Conservation (phyloP, 2,888 invertebrate species). For the Acanthopleura granulata region DNA sequence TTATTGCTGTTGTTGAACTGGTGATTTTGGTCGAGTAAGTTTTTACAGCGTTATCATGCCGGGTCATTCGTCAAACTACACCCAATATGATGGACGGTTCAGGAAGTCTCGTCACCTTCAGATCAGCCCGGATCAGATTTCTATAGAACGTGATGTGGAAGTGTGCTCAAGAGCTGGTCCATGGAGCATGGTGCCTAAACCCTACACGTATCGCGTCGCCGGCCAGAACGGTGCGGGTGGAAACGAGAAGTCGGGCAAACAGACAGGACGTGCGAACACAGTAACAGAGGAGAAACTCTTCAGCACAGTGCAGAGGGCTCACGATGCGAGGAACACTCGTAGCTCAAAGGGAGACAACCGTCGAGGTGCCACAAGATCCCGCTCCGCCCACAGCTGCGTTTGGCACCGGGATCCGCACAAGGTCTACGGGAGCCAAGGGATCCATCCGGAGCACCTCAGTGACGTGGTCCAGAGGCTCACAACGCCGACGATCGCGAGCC, state of each 20-base stretch:
- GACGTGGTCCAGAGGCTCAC: conserved; percentile 50
- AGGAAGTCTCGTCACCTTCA: background rate
- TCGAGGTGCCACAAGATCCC: background rate
- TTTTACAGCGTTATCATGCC: background rate
- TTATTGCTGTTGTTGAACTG: too few species aligned
- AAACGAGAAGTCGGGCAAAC: background rate
- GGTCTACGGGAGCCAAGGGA: background rate
- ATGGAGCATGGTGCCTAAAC: conserved; percentile 10
- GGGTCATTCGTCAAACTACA: conserved; percentile 13
- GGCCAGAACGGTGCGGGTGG: background rate
- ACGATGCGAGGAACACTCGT: background rate
- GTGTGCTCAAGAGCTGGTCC: background rate
- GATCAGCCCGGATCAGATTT: background rate
- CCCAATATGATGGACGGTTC: background rate
- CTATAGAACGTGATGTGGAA: background rate
- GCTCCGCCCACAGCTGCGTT: conserved; percentile 5
- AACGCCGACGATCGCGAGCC: conserved; percentile 52
- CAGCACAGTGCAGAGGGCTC: background rate
- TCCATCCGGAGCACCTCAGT: conserved; percentile 38
- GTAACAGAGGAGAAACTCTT: conserved; percentile 11
- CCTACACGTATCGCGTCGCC: conserved; percentile 1
- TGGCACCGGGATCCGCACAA: conserved; percentile 12
- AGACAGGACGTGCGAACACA: background rate
- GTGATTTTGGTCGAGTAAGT: too few species aligned
- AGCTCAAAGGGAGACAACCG: background rate